A percentile compares a stretch with the other conserved stretches of the same genome.
These are phyloP conservation scores for Pachyuromys duprasi DNA, from an alignment of 2,797 vertebrate genomes.

Conservation along the genomic window DNA sequence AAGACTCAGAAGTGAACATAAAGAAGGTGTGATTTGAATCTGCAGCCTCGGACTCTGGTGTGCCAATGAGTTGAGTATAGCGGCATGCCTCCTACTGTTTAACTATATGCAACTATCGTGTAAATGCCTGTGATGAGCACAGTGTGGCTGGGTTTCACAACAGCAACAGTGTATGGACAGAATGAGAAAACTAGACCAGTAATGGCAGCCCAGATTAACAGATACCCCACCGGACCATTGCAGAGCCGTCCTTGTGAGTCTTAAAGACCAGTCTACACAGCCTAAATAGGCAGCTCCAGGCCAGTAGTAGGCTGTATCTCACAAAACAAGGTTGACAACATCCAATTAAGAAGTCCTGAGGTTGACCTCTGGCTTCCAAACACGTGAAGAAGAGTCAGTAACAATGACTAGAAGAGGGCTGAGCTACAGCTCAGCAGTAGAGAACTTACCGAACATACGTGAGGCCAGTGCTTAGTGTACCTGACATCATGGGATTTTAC, in stretches of 20 bases:
- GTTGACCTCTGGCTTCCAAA: background rate
- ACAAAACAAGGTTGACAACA: background rate
- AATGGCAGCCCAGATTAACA: background rate
- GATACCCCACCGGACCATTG: background rate
- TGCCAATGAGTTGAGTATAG: background rate
- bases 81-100: background rate
- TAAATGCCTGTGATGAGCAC: background rate
- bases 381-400: background rate
- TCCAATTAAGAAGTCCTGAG: background rate
- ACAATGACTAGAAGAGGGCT: background rate
- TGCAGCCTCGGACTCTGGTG: background rate
- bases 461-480: background rate
- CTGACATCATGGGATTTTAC: background rate
- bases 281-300: background rate
- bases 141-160: background rate
- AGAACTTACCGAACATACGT: too few species aligned
- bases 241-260: background rate
- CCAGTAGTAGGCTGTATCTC: background rate
- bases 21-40: background rate
- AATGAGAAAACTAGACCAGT: background rate
- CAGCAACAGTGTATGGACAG: background rate
- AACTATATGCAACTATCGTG: background rate
- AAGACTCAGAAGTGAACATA: background rate
- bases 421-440: background rate
- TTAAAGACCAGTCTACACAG: too few species aligned